Percentiles rank a stretch among this genome's conserved stretches.
phyloP scores from a whole-genome alignment of 2,797 vertebrate species.

The Xenops minutus region DNA sequence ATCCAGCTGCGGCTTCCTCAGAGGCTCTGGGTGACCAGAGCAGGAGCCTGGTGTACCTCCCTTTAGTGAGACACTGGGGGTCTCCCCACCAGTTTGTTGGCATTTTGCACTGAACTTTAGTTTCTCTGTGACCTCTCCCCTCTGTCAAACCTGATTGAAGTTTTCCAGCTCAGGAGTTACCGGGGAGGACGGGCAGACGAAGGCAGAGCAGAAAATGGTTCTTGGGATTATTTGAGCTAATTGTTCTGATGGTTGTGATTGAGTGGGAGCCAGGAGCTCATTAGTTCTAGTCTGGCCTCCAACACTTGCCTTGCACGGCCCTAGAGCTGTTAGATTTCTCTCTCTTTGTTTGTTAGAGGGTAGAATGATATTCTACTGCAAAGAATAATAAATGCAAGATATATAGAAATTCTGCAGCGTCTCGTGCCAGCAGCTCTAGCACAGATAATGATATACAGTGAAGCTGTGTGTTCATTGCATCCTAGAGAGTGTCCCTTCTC shows the following conservation, averaged over 20 bases:
- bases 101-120: background rate
- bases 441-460: background rate
- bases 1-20: rapidly evolving
- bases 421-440: background rate
- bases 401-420: background rate
- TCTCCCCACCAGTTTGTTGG: background rate
- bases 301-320: background rate
- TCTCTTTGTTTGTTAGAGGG: background rate
- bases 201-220: background rate
- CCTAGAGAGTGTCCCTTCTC: background rate
- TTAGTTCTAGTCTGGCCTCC: slow-evolving; percentile 32
- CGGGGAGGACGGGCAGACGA: background rate
- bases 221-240: slow-evolving; percentile 23
- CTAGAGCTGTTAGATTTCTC: background rate
- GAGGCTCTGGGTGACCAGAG: background rate
- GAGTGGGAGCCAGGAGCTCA: slow-evolving; percentile 48
- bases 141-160: background rate
- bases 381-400: background rate
- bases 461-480: background rate
- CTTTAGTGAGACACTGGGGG: rapidly evolving
- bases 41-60: background rate
- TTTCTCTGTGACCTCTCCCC: background rate
- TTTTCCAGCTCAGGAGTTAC: background rate
- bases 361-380: background rate
- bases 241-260: slow-evolving; percentile 18